Conservation (phyloP, 2,797 vertebrate genomes). For the Rhinogobio ventralis region DNA sequence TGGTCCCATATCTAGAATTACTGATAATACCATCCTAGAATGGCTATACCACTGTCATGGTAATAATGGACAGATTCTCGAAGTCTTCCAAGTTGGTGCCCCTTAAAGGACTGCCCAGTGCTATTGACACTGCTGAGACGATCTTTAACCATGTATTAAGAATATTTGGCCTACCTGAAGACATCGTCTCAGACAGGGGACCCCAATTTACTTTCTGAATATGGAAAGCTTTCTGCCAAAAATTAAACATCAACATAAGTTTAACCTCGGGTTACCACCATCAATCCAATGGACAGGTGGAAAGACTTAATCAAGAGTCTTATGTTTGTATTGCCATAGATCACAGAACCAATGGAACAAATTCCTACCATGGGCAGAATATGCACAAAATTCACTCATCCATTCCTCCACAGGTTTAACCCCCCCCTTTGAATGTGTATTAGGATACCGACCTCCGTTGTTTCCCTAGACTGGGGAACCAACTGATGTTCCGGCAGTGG, state of each 20-base stretch:
- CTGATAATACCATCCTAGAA: too few species aligned
- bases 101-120: not conserved
- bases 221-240: not conserved
- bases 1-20: not conserved
- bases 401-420: not conserved
- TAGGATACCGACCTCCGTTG: not conserved
- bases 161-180: not conserved
- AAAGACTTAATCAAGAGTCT: constrained; percentile 4
- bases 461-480: not conserved
- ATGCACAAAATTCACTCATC: not conserved
- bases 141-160: not conserved
- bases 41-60: not conserved
- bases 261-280: not conserved
- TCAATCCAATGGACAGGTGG: not conserved
- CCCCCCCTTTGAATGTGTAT: not conserved
- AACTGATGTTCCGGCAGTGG: not conserved
- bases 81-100: not conserved
- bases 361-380: not conserved
- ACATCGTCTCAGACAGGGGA: not conserved
- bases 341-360: not conserved
- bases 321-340: not conserved
- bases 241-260: not conserved
- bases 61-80: not conserved
- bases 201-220: not conserved
- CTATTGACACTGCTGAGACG: not conserved